Conservation (phyloP, 1,140 invertebrate species). For the Cydia strobilella region DNA sequence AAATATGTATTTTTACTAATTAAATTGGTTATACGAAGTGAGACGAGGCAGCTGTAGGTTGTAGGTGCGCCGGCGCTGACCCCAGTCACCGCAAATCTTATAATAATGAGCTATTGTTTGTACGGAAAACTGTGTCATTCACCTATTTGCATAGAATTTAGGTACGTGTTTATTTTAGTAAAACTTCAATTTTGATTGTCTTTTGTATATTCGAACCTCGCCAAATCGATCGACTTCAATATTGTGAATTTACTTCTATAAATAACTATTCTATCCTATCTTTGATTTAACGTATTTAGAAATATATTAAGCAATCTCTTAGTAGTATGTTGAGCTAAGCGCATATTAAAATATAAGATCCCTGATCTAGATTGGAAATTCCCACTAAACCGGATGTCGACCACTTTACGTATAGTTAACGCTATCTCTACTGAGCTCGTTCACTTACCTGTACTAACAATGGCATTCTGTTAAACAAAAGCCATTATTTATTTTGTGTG, state of each 20-base stretch:
- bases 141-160: conserved; percentile 19
- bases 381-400: not conserved
- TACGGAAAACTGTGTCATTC: conserved; percentile 18
- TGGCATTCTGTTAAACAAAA: too few species aligned
- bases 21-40: not conserved
- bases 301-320: too few species aligned
- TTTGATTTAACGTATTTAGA: too few species aligned
- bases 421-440: too few species aligned
- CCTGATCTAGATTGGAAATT: not conserved
- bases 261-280: too few species aligned
- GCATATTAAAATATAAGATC: not conserved
- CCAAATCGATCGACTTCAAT: not conserved
- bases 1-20: not conserved
- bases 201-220: not conserved
- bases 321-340: too few species aligned
- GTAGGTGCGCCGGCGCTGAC: not conserved
- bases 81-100: conserved; percentile 10
- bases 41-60: not conserved
- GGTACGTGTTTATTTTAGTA: not conserved
- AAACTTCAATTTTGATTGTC: not conserved
- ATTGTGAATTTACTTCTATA: not conserved
- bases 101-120: conserved; percentile 28
- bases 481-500: too few species aligned
- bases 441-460: too few species aligned
- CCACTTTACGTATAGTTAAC: too few species aligned